Evolutionary conservation across 2,797 vertebrate species (phyloP).

Genomic region (Microctenopoma stevenorrisi): DNA sequence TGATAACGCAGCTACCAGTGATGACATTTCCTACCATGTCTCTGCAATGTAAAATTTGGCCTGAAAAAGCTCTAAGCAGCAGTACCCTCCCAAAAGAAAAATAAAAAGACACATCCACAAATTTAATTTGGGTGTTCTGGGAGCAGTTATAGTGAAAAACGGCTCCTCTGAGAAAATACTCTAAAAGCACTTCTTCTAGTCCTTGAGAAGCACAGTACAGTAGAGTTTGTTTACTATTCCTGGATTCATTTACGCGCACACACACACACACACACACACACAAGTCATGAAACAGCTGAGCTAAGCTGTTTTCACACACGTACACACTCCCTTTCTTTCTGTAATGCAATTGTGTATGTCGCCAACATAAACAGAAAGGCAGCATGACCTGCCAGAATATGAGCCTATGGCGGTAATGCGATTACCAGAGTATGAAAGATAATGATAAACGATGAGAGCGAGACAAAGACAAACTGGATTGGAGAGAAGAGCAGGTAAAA

Average conservation of each 20-base stretch:
- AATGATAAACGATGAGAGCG: conserved; percentile 53
- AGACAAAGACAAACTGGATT: conserved; percentile 43
- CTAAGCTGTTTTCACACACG: conserved; percentile 49
- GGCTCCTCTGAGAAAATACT: conserved; percentile 38
- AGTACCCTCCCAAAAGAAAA: conserved; percentile 10
- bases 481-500: conserved; percentile 31
- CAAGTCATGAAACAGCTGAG: conserved; percentile 52
- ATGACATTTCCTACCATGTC: background rate
- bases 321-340: background rate
- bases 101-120: background rate
- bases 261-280: conserved; percentile 3
- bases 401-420: conserved; percentile 48
- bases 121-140: conserved; percentile 28
- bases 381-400: conserved; percentile 62
- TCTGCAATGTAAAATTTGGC: background rate
- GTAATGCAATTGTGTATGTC: conserved; percentile 64
- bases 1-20: background rate
- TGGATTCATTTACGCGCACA: conserved; percentile 28
- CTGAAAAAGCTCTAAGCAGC: conserved; percentile 20
- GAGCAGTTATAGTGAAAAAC: conserved; percentile 31
- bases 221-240: conserved; percentile 45
- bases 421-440: conserved; percentile 63
- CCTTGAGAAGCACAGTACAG: conserved; percentile 28
- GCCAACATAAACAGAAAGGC: conserved; percentile 60
- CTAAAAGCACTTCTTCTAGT: conserved; percentile 37